Percentiles rank a stretch among this genome's conserved stretches.
Evolutionary conservation across 2,797 vertebrate species (phyloP).

Genomic region (Falco peregrinus): DNA sequence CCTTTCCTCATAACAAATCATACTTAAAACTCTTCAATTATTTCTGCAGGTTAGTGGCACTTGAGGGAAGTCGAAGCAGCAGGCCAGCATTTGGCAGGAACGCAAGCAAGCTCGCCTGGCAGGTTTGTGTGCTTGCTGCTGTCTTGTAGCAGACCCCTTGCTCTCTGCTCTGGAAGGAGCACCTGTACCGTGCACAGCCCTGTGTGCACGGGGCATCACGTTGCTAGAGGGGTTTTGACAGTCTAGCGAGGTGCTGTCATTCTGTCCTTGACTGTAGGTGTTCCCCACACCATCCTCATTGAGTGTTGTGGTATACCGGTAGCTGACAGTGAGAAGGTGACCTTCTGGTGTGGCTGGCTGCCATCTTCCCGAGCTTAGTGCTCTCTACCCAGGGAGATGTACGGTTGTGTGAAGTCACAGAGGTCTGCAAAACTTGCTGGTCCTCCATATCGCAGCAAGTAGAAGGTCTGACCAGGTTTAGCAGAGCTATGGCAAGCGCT

Average conservation of each 20-base stretch:
- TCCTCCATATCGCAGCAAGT: rapidly evolving
- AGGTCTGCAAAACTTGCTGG: background rate
- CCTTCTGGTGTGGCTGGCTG: background rate
- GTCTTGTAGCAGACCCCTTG: background rate
- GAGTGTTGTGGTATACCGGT: rapidly evolving
- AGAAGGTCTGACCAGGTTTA: background rate
- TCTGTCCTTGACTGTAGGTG: background rate
- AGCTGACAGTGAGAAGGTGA: rapidly evolving
- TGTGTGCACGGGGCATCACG: rapidly evolving
- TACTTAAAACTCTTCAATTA: background rate
- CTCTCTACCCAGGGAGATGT: background rate
- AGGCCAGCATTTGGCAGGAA: background rate
- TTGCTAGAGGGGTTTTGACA: background rate
- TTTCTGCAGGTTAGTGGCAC: background rate
- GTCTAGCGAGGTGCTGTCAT: too few relatives aligned
- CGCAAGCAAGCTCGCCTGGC: background rate
- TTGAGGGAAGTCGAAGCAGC: background rate
- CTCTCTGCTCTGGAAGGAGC: background rate
- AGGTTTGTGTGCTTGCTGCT: background rate
- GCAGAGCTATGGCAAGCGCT: background rate
- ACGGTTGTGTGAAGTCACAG: background rate
- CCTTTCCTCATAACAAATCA: background rate
- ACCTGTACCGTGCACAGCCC: rapidly evolving
- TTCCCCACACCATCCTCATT: background rate
- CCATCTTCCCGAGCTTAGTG: background rate